A percentile compares a stretch with the other conserved stretches of the same genome.
Conservation (phyloP, 2,888 invertebrate genomes). For the Pseudoips prasinana region DNA sequence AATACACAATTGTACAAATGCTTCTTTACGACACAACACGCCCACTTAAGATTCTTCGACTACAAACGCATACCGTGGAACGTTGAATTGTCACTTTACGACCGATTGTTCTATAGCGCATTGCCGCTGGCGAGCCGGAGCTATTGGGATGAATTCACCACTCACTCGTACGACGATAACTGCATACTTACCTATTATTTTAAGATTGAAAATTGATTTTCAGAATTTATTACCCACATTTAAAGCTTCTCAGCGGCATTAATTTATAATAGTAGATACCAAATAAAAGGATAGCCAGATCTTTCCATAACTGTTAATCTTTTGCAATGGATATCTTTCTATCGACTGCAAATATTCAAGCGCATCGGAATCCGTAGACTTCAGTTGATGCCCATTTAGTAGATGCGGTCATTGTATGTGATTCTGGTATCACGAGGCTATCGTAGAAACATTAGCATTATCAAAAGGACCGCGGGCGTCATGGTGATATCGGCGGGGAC, state of each 20-base stretch:
- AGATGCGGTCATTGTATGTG: slow-evolving; percentile 66
- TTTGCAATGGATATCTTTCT: slow-evolving; percentile 48
- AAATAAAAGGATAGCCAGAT: slow-evolving; percentile 39
- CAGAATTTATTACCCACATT: slow-evolving; percentile 7
- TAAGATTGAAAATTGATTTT: slow-evolving; percentile 16
- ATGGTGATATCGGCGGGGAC: slow-evolving; percentile 71
- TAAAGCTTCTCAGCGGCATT: slow-evolving; percentile 11
- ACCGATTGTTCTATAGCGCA: slow-evolving; percentile 46
- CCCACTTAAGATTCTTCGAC: slow-evolving; percentile 32
- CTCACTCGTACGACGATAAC: slow-evolving; percentile 30
- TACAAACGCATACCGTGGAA: slow-evolving; percentile 27
- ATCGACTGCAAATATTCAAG: slow-evolving; percentile 53
- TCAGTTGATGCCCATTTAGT: slow-evolving; percentile 65
- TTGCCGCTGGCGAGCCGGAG: slow-evolving; percentile 31
- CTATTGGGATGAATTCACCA: slow-evolving; percentile 43
- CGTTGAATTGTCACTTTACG: slow-evolving; percentile 55
- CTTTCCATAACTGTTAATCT: slow-evolving; percentile 54
- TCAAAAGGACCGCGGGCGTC: slow-evolving; percentile 76
- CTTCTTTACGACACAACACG: slow-evolving; percentile 45
- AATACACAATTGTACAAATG: slow-evolving; percentile 42
- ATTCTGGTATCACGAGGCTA: slow-evolving; percentile 64
- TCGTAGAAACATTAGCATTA: slow-evolving; percentile 76
- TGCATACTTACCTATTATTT: slow-evolving; percentile 17
- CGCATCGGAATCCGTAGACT: slow-evolving; percentile 51
- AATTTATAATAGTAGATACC: slow-evolving; percentile 18